phyloP scores from a whole-genome alignment of 1,140 invertebrate genomes.

The Anoplophora glabripennis region DNA sequence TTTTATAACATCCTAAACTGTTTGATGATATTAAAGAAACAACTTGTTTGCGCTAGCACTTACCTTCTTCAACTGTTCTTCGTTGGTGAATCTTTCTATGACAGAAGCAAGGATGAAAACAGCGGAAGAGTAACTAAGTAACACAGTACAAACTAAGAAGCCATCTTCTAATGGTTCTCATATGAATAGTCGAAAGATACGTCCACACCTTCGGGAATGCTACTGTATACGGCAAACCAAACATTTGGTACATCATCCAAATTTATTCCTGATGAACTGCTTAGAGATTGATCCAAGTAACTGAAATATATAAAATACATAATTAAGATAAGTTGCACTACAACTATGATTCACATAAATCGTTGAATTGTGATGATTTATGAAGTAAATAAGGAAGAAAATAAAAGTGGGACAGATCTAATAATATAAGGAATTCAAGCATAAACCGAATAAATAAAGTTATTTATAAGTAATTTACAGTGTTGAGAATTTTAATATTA shows the following conservation, averaged over 20 bases:
- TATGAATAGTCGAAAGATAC: conserved; percentile 51
- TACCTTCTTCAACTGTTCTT: not conserved
- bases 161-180: conserved; percentile 17
- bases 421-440: too few relatives aligned
- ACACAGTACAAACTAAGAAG: not conserved
- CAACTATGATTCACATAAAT: too few relatives aligned
- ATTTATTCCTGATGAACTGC: conserved; percentile 47
- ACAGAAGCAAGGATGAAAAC: not conserved
- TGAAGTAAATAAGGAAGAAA: too few relatives aligned
- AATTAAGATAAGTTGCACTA: too few relatives aligned
- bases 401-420: too few relatives aligned
- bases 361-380: too few relatives aligned
- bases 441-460: too few relatives aligned
- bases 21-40: too few relatives aligned
- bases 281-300: conserved; percentile 43
- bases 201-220: conserved; percentile 48
- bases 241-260: conserved; percentile 49
- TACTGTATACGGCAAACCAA: conserved; percentile 48
- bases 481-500: too few relatives aligned
- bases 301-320: conserved; percentile 22
- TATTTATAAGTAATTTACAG: too few relatives aligned
- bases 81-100: not conserved
- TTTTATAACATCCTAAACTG: too few relatives aligned
- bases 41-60: too few relatives aligned
- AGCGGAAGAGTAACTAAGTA: not conserved